A percentile compares a stretch with the other conserved stretches of the same genome.
Evolutionary conservation across 1,140 invertebrate species (phyloP).

Genomic region (Gryllus bimaculatus): DNA sequence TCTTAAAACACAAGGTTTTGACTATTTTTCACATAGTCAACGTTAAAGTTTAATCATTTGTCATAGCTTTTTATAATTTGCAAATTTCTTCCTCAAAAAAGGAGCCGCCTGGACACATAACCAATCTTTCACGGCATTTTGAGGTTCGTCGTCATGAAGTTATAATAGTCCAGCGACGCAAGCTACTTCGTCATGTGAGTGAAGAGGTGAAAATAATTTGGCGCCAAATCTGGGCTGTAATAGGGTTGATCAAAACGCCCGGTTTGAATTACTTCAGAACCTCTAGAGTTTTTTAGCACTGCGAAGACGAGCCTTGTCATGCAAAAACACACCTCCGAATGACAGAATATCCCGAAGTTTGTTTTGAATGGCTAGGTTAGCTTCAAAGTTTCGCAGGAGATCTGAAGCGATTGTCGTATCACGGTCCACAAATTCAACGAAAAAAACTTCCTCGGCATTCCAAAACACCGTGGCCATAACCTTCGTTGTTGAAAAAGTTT

Average conservation of each 20-base stretch:
- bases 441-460: slow-evolving; percentile 18
- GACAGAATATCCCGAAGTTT: slow-evolving; percentile 20
- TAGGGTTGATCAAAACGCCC: slow-evolving; percentile 18
- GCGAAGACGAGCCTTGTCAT: slow-evolving; percentile 29
- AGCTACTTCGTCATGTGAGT: slow-evolving; percentile 15
- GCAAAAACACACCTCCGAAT: slow-evolving; percentile 21
- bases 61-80: slow-evolving; percentile 13
- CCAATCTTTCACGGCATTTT: slow-evolving; percentile 19
- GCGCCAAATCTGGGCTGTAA: slow-evolving; percentile 17
- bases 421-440: slow-evolving; percentile 21
- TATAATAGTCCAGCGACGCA: not conserved
- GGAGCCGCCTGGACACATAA: not conserved
- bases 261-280: slow-evolving; percentile 15
- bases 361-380: slow-evolving; percentile 23
- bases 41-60: slow-evolving; percentile 9
- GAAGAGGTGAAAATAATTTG: slow-evolving; percentile 14
- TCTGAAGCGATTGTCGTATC: slow-evolving; percentile 19
- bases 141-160: slow-evolving; percentile 13
- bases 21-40: slow-evolving; percentile 17
- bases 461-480: slow-evolving; percentile 19
- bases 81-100: slow-evolving; percentile 16
- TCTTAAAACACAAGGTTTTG: no score
- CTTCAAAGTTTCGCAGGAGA: slow-evolving; percentile 14
- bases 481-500: slow-evolving; percentile 19
- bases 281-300: slow-evolving; percentile 21